Percentiles rank a stretch among this genome's conserved stretches.
These are phyloP conservation scores for Chrosomus eos DNA, from an alignment of 2,797 vertebrate species.

Conservation along the genomic window DNA sequence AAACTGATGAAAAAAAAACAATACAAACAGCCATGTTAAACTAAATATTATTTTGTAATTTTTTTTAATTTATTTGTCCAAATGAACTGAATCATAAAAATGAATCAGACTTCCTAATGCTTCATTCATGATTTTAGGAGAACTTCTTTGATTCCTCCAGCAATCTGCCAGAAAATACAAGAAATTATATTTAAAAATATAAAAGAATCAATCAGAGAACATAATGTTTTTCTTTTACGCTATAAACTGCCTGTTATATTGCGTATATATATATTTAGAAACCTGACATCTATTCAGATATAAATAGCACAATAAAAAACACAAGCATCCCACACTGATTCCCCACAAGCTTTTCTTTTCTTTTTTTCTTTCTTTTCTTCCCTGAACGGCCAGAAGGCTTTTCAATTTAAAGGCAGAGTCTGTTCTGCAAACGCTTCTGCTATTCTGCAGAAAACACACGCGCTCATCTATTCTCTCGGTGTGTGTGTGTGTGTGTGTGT, in stretches of 20 bases:
- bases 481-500: too few species aligned
- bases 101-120: neutral
- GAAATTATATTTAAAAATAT: neutral
- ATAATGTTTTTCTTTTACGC: neutral
- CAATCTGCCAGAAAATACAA: neutral
- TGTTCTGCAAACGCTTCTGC: slow-evolving; percentile 64
- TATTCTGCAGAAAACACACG: slow-evolving; percentile 54
- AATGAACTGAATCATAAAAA: neutral
- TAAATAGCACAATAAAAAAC: slow-evolving; percentile 5
- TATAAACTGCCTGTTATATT: neutral
- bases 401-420: slow-evolving; percentile 61
- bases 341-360: neutral
- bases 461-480: slow-evolving; percentile 37
- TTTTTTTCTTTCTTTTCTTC: slow-evolving; percentile 27
- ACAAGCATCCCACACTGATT: neutral
- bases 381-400: slow-evolving; percentile 52
- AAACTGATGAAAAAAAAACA: too few species aligned
- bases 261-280: slow-evolving; percentile 1
- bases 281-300: slow-evolving; percentile 13
- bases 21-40: neutral
- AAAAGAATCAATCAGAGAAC: neutral
- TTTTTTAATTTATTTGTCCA: neutral
- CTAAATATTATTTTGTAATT: neutral
- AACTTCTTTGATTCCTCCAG: neutral
- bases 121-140: neutral